A percentile compares a stretch with the other conserved stretches of the same genome.
phyloP scores from a whole-genome alignment of 30 jellyfish, hydroid and myxozoan genomes.

The Aurelia sp. region DNA sequence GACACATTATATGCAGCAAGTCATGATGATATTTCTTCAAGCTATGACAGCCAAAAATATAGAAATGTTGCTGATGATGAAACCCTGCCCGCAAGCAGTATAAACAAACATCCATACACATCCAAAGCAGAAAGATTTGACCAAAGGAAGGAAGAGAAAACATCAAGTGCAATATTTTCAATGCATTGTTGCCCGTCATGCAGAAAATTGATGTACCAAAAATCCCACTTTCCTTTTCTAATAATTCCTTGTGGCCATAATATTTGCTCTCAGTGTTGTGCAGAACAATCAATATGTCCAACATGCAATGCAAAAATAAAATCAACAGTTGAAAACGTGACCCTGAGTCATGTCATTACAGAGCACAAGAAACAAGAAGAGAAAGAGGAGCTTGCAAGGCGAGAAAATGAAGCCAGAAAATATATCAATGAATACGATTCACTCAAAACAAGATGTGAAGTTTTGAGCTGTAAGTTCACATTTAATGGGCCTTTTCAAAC shows the following conservation, averaged over 20 bases:
- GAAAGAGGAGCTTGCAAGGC: conserved; percentile 42
- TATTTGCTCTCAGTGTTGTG: conserved; percentile 50
- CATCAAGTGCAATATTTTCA: conserved; percentile 12
- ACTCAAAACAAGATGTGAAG: conserved; percentile 58
- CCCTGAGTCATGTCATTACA: conserved; percentile 49
- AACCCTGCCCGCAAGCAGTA: too few relatives aligned
- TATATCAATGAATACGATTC: conserved; percentile 70
- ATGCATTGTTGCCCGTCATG: conserved; percentile 77
- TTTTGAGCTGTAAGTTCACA: conserved; percentile 51
- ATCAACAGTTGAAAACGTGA: conserved; percentile 50
- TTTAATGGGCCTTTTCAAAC: background rate
- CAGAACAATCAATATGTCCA: conserved; percentile 40
- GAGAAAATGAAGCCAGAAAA: conserved; percentile 60
- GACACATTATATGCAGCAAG: too few relatives aligned
- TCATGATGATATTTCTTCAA: too few relatives aligned
- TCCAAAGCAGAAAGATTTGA: background rate
- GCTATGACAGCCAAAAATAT: too few relatives aligned
- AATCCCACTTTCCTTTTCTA: conserved; percentile 32
- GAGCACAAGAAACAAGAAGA: conserved; percentile 49
- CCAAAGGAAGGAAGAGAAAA: background rate
- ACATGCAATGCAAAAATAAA: conserved; percentile 42
- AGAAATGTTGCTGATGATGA: too few relatives aligned
- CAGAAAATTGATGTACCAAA: conserved; percentile 41
- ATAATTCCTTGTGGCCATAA: conserved; percentile 79
- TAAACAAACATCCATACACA: too few relatives aligned